phyloP scores from a whole-genome alignment of 2,113 vertebrate genomes.

The Hucho hucho region DNA sequence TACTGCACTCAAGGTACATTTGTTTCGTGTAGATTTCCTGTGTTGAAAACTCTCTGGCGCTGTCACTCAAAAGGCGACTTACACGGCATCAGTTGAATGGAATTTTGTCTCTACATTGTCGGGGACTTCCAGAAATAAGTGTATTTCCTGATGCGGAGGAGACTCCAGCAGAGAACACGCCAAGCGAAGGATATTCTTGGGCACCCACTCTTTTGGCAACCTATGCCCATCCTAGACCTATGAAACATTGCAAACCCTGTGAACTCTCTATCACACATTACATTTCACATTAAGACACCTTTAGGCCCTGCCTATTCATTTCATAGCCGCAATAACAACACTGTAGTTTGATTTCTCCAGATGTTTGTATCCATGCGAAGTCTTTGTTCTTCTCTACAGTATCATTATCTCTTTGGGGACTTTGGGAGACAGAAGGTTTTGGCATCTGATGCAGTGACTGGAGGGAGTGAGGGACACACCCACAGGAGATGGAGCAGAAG shows the following conservation, averaged over 20 bases:
- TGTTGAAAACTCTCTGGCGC: slow-evolving; percentile 19
- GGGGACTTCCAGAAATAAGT: slow-evolving; percentile 5
- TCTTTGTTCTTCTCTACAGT: neutral
- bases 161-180: slow-evolving; percentile 8
- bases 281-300: neutral
- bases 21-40: slow-evolving; percentile 36
- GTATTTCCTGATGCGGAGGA: slow-evolving; percentile 13
- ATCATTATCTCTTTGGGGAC: slow-evolving; percentile 1
- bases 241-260: neutral
- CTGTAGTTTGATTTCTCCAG: neutral
- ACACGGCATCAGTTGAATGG: slow-evolving; percentile 3
- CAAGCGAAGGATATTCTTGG: neutral
- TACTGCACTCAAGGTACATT: slow-evolving; percentile 22
- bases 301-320: neutral
- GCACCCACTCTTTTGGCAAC: slow-evolving; percentile 39
- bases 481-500: neutral
- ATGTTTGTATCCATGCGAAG: neutral
- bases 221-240: neutral
- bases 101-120: slow-evolving; percentile 8
- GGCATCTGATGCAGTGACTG: neutral
- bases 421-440: neutral
- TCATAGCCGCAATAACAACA: slow-evolving; percentile 21
- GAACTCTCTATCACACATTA: neutral
- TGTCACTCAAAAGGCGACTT: slow-evolving; percentile 17
- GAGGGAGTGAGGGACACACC: neutral